Evolutionary conservation across 2,797 vertebrate species (phyloP).

Genomic region (Synanceia verrucosa): DNA sequence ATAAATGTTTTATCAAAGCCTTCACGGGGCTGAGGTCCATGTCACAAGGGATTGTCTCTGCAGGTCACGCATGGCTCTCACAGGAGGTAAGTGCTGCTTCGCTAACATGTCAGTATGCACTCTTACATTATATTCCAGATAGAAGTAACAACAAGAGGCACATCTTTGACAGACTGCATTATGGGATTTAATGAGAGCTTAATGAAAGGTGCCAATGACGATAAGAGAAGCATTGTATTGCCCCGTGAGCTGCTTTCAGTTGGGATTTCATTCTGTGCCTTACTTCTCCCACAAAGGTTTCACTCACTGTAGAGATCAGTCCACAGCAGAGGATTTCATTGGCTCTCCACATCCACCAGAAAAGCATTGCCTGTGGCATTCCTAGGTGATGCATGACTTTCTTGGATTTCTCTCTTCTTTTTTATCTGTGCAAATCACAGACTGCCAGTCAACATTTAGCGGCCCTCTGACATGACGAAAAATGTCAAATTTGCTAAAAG

Average conservation of each 20-base stretch:
- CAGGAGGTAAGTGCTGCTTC: background rate
- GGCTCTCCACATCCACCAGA: conserved; percentile 39
- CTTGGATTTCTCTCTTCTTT: conserved; percentile 58
- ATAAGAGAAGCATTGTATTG: conserved; percentile 18
- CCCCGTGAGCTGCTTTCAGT: conserved; percentile 23
- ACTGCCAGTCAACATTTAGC: conserved; percentile 64
- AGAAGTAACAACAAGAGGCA: background rate
- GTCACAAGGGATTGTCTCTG: conserved; percentile 47
- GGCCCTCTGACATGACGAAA: conserved; percentile 36
- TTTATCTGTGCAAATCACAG: conserved; percentile 60
- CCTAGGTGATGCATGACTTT: conserved; percentile 67
- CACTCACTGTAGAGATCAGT: conserved; percentile 33
- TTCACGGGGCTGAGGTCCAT: conserved; percentile 18
- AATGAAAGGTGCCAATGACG: conserved; percentile 21
- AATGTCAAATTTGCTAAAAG: conserved; percentile 45
- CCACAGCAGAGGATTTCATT: conserved; percentile 47
- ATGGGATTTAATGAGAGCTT: background rate
- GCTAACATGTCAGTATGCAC: background rate
- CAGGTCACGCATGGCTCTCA: conserved; percentile 25
- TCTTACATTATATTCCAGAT: conserved; percentile 3
- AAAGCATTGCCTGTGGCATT: conserved; percentile 66
- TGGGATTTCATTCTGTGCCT: conserved; percentile 57
- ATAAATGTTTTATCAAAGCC: conserved; percentile 71
- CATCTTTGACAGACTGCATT: background rate
- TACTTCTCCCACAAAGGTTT: conserved; percentile 53